Evolutionary conservation across 2,888 invertebrate genomes (phyloP).

Genomic region (Gari tellinella): DNA sequence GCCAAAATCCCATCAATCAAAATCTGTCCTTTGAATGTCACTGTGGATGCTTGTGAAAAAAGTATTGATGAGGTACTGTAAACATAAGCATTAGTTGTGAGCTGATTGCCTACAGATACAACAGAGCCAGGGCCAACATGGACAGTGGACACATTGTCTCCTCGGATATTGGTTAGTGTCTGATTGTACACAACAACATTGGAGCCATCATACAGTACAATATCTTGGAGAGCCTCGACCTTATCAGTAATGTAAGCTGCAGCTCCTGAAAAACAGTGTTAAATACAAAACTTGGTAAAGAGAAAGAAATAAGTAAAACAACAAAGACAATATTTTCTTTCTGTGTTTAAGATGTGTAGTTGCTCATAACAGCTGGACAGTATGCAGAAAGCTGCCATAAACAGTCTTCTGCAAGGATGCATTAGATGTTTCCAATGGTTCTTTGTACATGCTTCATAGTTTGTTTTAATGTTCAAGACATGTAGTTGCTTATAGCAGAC

Average conservation of each 20-base stretch:
- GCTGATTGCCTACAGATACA: conserved; percentile 21
- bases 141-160: conserved; percentile 38
- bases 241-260: conserved; percentile 61
- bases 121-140: conserved; percentile 21
- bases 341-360: no score
- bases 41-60: background rate
- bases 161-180: conserved; percentile 34
- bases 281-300: no score
- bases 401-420: no score
- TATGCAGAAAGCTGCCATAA: no score
- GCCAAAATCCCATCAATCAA: background rate
- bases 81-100: conserved; percentile 46
- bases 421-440: no score
- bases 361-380: no score
- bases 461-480: no score
- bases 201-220: conserved; percentile 51
- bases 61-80: conserved; percentile 10
- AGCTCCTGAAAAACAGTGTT: conserved; percentile 67
- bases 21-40: background rate
- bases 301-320: no score
- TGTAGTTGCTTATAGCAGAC: no score
- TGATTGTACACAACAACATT: conserved; percentile 56
- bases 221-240: conserved; percentile 31
- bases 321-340: no score
- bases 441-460: no score